These are phyloP conservation scores for Tipula confusa DNA, from an alignment of 2,888 invertebrate species.

Conservation along the genomic window DNA sequence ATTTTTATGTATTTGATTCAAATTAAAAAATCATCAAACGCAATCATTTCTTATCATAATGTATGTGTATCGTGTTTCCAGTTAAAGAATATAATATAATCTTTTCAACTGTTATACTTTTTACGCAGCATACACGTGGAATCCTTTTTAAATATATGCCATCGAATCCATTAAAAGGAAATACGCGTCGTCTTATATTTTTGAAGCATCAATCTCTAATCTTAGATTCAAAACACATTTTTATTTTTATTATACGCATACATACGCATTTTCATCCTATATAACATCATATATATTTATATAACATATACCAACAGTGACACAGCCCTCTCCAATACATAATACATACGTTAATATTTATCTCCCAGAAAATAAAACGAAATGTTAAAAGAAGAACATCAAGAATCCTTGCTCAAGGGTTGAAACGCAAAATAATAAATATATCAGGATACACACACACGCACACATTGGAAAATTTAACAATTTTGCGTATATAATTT, in stretches of 20 bases:
- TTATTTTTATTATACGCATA: neutral
- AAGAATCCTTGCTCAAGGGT: conserved; percentile 29
- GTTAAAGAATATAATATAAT: neutral
- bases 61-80: neutral
- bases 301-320: too few relatives aligned
- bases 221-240: conserved; percentile 20
- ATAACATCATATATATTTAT: neutral
- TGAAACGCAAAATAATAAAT: conserved; percentile 13
- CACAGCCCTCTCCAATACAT: neutral
- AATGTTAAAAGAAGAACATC: neutral
- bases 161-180: neutral
- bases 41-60: neutral
- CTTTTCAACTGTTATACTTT: neutral
- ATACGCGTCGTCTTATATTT: neutral
- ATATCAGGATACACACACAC: neutral
- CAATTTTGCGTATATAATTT: neutral
- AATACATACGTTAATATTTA: neutral
- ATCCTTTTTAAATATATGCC: neutral
- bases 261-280: neutral
- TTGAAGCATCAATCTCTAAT: conserved; percentile 12
- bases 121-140: neutral
- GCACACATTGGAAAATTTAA: neutral
- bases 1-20: too few relatives aligned
- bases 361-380: neutral
- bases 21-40: neutral